Percentiles rank a stretch among this genome's conserved stretches.
phyloP scores from a whole-genome alignment of 1,140 invertebrate genomes.

The Saccostrea cuccullata region DNA sequence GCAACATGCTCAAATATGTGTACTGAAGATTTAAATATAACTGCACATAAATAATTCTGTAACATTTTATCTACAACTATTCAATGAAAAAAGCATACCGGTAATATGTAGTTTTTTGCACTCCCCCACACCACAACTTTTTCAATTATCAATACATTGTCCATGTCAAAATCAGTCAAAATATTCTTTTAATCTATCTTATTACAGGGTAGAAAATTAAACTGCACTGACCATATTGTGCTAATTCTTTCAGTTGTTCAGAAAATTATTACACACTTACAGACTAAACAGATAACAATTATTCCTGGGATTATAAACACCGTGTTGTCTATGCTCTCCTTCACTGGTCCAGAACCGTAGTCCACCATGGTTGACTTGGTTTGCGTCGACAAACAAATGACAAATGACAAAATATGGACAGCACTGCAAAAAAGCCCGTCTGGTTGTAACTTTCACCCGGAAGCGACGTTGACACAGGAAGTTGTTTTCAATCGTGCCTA shows the following conservation, averaged over 20 bases:
- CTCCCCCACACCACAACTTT: too few relatives aligned
- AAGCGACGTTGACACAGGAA: conserved; percentile 34
- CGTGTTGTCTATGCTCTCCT: conserved; percentile 88
- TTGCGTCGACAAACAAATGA: neutral
- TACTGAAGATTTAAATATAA: too few relatives aligned
- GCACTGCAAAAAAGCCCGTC: neutral
- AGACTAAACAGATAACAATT: conserved; percentile 85
- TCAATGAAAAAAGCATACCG: too few relatives aligned
- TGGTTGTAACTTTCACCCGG: conserved; percentile 16
- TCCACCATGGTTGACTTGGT: conserved; percentile 62
- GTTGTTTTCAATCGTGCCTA: neutral
- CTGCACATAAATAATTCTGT: too few relatives aligned
- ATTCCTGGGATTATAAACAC: conserved; percentile 88
- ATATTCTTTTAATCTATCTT: too few relatives aligned
- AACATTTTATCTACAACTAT: too few relatives aligned
- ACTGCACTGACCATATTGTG: neutral
- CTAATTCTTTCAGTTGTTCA: neutral
- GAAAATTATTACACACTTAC: conserved; percentile 79
- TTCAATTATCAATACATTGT: too few relatives aligned
- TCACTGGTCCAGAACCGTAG: conserved; percentile 83
- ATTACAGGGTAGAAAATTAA: too few relatives aligned
- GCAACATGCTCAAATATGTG: too few relatives aligned
- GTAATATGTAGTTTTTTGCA: too few relatives aligned
- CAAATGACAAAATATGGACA: conserved; percentile 22
- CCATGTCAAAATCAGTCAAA: too few relatives aligned